Base-by-base conservation (phyloP, 2,113 vertebrate genomes). In the Parus major region DNA sequence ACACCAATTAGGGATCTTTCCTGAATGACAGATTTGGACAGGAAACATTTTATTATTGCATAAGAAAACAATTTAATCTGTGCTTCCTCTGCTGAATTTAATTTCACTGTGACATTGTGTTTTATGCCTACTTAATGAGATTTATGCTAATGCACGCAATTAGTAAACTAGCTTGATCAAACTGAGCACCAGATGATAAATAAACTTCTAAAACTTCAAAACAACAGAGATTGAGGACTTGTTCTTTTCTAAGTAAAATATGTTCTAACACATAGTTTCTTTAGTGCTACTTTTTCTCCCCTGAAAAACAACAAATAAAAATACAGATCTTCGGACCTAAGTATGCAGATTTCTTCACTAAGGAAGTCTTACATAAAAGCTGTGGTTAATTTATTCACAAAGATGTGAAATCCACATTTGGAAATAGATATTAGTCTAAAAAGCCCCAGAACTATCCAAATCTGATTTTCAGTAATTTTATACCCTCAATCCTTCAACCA, bases 141-240 rank as follows among this genome's bases (percentile, higher is more conserved):
- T 87, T 94, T 89, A 91, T 94, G 84, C 57, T 94, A 93, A 92
- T 95, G 19, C 19, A 53, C 79, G 14, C 42, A 95, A 47, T 89
- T 89, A 89, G 44, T 53, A 85, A 82, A 82, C 15, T 59, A 59
- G 15, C 42, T 89, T 93, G 44, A 64, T 92, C n/a, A 92, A 76
- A 89, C 49, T 59, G 65, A 84, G 21, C 0, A 2, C 8, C 15
- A 3, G 60, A 68, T 61, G 52, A 72, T 76, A 95, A 86, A 65
- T 84, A 52, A 11, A 33, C 8, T 76, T 82, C 18, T 71, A 57
- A 55, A 91, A 76, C 36, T 72, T 55, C 36, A 61, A 64, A 92
- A 76, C 18, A 33, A 25, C 3, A 1, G 66, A 57, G 25, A 76
- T 35, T 66, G 56, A 90, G 60, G 59, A 33, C 35, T 83, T 2